Percentiles rank a stretch among this genome's conserved stretches.
phyloP scores from a whole-genome alignment of 2,888 invertebrate species.

The Drosophila anomelani region DNA sequence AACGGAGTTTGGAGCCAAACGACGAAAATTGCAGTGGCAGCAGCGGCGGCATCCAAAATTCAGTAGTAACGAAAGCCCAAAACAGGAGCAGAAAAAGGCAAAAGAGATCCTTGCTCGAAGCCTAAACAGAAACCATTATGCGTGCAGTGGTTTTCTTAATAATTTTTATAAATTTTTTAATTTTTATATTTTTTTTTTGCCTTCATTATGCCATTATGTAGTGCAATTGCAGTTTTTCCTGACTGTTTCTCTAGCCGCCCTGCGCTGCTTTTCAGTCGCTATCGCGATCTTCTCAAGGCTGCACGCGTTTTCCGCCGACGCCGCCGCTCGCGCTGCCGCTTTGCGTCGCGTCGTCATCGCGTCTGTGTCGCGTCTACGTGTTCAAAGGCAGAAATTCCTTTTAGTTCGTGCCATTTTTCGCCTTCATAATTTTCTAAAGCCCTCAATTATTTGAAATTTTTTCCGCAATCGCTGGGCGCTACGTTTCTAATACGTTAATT shows the following conservation, averaged over 20 bases:
- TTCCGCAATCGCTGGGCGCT: neutral
- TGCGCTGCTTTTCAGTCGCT: conserved; percentile 35
- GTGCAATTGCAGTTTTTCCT: conserved; percentile 15
- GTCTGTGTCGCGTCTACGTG: conserved; percentile 67
- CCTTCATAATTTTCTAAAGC: conserved; percentile 14
- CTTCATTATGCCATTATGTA: conserved; percentile 7
- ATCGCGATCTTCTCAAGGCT: conserved; percentile 60
- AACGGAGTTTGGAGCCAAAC: conserved; percentile 59
- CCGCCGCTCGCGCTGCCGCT: conserved; percentile 24
- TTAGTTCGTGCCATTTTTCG: conserved; percentile 61
- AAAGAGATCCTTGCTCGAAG: neutral
- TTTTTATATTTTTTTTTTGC: neutral
- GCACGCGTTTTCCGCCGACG: conserved; percentile 44
- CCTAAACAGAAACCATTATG: neutral
- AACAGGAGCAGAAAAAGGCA: conserved; percentile 4
- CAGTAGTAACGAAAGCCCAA: neutral
- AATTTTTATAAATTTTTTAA: neutral
- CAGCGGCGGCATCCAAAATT: conserved; percentile 2
- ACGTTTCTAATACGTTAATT: conserved; percentile 19
- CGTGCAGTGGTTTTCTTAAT: conserved; percentile 12
- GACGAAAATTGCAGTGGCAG: conserved; percentile 11
- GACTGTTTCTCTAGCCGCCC: conserved; percentile 22
- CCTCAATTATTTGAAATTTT: conserved; percentile 4
- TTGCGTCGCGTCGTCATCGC: conserved; percentile 39
- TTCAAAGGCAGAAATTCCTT: conserved; percentile 72